Conservation (phyloP, 2,888 invertebrate species). For the Latrodectus elegans region DNA sequence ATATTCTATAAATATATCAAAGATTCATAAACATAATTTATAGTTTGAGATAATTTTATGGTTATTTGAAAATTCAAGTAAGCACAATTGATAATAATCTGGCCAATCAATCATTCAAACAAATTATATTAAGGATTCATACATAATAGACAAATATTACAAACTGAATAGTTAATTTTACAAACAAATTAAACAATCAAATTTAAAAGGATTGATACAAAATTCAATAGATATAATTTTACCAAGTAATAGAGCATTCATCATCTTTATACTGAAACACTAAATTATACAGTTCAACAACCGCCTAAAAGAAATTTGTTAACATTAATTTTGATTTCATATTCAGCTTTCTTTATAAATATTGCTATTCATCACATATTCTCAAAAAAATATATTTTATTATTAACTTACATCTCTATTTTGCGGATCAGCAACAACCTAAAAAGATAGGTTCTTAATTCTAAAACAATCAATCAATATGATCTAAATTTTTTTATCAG, state of each 20-base stretch:
- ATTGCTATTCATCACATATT: neutral
- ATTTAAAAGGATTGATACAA: neutral
- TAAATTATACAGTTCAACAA: slow-evolving; percentile 51
- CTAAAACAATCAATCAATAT: neutral
- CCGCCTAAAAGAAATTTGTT: slow-evolving; percentile 28
- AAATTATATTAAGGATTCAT: too few relatives aligned
- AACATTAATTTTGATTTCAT: too few relatives aligned
- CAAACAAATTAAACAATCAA: neutral
- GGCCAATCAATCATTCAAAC: too few relatives aligned
- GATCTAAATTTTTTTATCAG: neutral
- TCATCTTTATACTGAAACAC: slow-evolving; percentile 47
- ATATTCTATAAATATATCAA: neutral
- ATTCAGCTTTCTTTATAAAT: neutral
- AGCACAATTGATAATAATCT: too few relatives aligned
- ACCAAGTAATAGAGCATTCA: slow-evolving; percentile 44
- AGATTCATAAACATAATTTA: neutral
- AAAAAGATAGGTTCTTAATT: neutral
- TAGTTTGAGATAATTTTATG: neutral
- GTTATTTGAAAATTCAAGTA: too few relatives aligned
- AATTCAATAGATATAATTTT: slow-evolving; percentile 1
- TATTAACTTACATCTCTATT: slow-evolving; percentile 51
- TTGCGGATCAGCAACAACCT: slow-evolving; percentile 37
- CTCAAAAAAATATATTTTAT: slow-evolving; percentile 3
- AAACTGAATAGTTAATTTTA: neutral
- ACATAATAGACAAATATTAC: too few relatives aligned